These are phyloP conservation scores for Linnaemya vulpina DNA, from an alignment of 2,888 invertebrate species.

Conservation along the genomic window DNA sequence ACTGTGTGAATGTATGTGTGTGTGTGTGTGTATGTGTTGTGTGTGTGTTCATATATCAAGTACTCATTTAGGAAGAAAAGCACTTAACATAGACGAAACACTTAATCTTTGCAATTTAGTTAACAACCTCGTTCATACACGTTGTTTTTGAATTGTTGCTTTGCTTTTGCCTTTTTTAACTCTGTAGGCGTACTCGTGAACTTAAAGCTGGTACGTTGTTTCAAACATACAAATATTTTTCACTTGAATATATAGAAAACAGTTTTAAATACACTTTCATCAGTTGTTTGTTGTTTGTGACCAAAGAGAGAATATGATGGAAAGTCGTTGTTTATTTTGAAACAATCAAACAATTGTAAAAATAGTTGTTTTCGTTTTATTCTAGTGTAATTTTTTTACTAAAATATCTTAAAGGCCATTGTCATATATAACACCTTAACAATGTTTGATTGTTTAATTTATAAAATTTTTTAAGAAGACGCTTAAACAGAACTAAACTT, in stretches of 20 bases:
- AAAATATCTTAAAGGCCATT: too few species aligned
- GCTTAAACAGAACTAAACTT: too few species aligned
- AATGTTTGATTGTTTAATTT: too few species aligned
- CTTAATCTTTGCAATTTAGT: slow-evolving; percentile 82
- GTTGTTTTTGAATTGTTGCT: slow-evolving; percentile 53
- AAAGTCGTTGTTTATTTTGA: background rate
- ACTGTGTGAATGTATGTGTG: background rate
- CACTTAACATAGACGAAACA: slow-evolving; percentile 73
- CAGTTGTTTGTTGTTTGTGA: slow-evolving; percentile 1
- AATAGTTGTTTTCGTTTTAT: too few species aligned
- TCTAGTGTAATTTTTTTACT: too few species aligned
- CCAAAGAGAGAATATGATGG: background rate
- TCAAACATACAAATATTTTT: background rate
- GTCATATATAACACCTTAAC: too few species aligned
- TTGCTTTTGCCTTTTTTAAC: background rate
- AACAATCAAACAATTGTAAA: too few species aligned
- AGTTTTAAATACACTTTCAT: background rate
- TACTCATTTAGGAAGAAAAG: slow-evolving; percentile 55
- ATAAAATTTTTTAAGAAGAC: too few species aligned
- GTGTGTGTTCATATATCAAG: background rate
- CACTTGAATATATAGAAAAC: background rate
- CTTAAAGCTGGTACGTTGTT: background rate
- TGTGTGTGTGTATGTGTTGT: background rate
- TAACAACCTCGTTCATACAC: slow-evolving; percentile 78
- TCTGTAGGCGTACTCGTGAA: background rate